phyloP scores from a whole-genome alignment of 1,140 invertebrate genomes.

The Pararge aegeria region DNA sequence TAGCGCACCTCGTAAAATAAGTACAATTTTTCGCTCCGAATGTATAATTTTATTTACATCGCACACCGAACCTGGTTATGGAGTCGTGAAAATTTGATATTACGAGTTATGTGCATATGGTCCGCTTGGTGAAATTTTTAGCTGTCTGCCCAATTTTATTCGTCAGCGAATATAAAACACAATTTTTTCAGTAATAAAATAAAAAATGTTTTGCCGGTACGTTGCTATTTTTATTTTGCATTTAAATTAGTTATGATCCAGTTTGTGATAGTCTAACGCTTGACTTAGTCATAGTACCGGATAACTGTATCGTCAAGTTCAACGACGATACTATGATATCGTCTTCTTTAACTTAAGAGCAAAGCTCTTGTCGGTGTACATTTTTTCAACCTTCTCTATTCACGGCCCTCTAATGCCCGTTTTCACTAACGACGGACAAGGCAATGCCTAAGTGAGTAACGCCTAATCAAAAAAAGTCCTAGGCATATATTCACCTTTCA shows the following conservation, averaged over 20 bases:
- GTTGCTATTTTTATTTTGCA: background rate
- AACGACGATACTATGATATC: too few species aligned
- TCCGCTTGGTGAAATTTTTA: slow-evolving; percentile 6
- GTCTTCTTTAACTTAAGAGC: too few species aligned
- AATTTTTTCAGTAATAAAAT: slow-evolving; percentile 1
- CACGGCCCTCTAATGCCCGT: too few species aligned
- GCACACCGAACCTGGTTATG: slow-evolving; percentile 13
- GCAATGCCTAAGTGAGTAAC: too few species aligned
- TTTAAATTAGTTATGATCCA: background rate
- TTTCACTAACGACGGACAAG: too few species aligned
- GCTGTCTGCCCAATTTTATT: slow-evolving; percentile 6
- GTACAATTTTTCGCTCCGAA: slow-evolving; percentile 18
- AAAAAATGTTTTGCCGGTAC: slow-evolving; percentile 1
- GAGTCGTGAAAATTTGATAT: slow-evolving; percentile 23
- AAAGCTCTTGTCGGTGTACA: too few species aligned
- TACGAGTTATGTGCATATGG: slow-evolving; percentile 11
- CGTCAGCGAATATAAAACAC: slow-evolving; percentile 11
- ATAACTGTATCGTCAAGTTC: too few species aligned
- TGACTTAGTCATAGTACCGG: too few species aligned
- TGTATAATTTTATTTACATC: slow-evolving; percentile 23
- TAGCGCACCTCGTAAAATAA: slow-evolving; percentile 18
- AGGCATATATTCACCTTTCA: too few species aligned
- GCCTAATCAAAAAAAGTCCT: too few species aligned
- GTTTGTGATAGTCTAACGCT: too few species aligned
- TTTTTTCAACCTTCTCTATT: too few species aligned